A percentile compares a stretch with the other conserved stretches of the same genome.
These are phyloP conservation scores for Hydractinia echinata DNA, from an alignment of 30 jellyfish, hydroid and myxozoan genomes.

Conservation along the genomic window DNA sequence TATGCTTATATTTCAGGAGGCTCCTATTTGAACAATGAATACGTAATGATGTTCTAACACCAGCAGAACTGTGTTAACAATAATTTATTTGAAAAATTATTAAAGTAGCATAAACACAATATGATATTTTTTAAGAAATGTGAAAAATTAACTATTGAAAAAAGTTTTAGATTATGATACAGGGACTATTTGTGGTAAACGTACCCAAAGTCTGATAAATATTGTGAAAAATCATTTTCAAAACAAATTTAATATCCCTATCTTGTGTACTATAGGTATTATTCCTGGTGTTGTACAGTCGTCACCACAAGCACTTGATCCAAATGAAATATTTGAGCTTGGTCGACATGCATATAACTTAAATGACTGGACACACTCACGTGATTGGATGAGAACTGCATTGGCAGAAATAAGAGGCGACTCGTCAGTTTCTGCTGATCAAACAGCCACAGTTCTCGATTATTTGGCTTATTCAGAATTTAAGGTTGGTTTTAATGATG, in stretches of 20 bases:
- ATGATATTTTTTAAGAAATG: too few relatives aligned
- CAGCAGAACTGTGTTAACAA: too few relatives aligned
- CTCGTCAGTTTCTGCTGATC: constrained; percentile 35
- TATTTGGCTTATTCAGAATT: constrained; percentile 81
- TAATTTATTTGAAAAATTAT: too few relatives aligned
- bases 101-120: too few relatives aligned
- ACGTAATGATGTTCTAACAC: too few relatives aligned
- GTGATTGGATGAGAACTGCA: constrained; percentile 91
- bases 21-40: too few relatives aligned
- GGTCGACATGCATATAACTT: constrained; percentile 81
- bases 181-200: too few relatives aligned
- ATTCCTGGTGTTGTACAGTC: constrained; percentile 64
- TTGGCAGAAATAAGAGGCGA: constrained; percentile 39
- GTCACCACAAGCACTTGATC: constrained; percentile 38
- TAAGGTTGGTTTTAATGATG: constrained; percentile 28
- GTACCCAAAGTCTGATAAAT: too few relatives aligned
- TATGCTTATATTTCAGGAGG: too few relatives aligned
- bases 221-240: too few relatives aligned
- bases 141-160: too few relatives aligned
- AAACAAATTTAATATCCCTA: neutral
- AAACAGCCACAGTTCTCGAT: constrained; percentile 73
- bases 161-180: too few relatives aligned
- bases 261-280: neutral
- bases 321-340: constrained; percentile 73
- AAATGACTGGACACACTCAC: constrained; percentile 71